Evolutionary conservation across 2,888 invertebrate genomes (phyloP), one percentile per base, ranked within the genome.

Genomic region (Cantharis lateralis): DNA sequence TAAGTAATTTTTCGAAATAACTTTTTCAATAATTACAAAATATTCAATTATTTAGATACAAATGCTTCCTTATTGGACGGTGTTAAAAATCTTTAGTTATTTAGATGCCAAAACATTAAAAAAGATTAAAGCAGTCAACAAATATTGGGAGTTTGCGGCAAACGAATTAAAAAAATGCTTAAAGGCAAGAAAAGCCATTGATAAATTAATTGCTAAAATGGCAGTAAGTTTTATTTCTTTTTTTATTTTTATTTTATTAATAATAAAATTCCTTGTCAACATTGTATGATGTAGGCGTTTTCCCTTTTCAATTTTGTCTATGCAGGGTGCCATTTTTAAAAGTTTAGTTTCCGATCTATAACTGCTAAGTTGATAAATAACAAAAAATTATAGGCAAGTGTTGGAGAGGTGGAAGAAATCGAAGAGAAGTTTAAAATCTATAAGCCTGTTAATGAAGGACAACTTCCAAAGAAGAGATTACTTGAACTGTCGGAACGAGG

Each of bases 11-110:
- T n/a, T n/a, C 15, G 0, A 26, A 24, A 68, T 26, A 15, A n/a
- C 5, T 24, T n/a, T 26, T 68, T 7, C n/a, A 15, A 28, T 28
- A 28, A 24, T n/a, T 20, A 18, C 13, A 1, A 3, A 72, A 9
- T 5, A 7, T 62, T 15, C n/a, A 1, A 26, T 72, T 72, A 28
- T 76, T 13, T 48, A 83, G 82, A 79, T 84, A 26, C 83, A 83
- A 76, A 64, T 82, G 63, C 62, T 84, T 13, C 84, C 84, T 3
- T 78, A 83, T 68, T 82, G 82, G 82, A 80, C 82, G 13, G 82
- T 83, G 9, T 83, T 82, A 62, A 68, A 78, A 68, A 82, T 84
- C 15, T 81, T 84, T 61, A 71, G 74, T 15, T 81, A 80, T 16
- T 70, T 83, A 13, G 82, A 83, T 70, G 63, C 71, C 24, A 80